Percentiles rank a stretch among this genome's conserved stretches.
Conservation (phyloP, 53 echinoderm and acorn worm species). For the Actinopyga echinites region DNA sequence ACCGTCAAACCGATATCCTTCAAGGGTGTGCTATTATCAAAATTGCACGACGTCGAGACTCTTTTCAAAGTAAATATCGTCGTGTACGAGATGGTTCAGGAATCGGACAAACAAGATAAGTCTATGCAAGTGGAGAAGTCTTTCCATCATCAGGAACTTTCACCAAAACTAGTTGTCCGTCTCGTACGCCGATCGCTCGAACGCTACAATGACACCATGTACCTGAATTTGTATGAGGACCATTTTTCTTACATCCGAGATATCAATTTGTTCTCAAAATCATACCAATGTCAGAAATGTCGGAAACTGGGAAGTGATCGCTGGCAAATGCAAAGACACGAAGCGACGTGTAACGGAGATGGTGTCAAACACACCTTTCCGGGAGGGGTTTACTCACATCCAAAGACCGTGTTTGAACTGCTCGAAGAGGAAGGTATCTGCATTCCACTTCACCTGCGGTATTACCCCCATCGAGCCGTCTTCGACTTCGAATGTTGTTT, state of each 20-base stretch:
- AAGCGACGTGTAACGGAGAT: slow-evolving; percentile 41
- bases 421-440: slow-evolving; percentile 39
- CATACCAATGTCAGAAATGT: slow-evolving; percentile 53
- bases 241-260: slow-evolving; percentile 61
- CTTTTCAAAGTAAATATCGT: not conserved
- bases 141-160: too few relatives aligned
- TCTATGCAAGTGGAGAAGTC: not conserved
- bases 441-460: not conserved
- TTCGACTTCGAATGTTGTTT: slow-evolving; percentile 66
- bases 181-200: slow-evolving; percentile 25
- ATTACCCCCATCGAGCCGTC: slow-evolving; percentile 50
- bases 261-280: slow-evolving; percentile 27
- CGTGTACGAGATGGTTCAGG: not conserved
- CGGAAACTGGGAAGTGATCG: not conserved
- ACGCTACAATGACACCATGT: slow-evolving; percentile 34
- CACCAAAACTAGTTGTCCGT: not conserved
- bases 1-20: not conserved
- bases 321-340: slow-evolving; percentile 31
- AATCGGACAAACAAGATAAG: not conserved
- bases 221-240: slow-evolving; percentile 37
- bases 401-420: slow-evolving; percentile 37
- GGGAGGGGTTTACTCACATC: not conserved
- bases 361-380: slow-evolving; percentile 45
- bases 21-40: not conserved
- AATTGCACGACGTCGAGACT: not conserved